Conservation (phyloP, 2,888 invertebrate genomes). For the Lasioglossum calceatum region DNA sequence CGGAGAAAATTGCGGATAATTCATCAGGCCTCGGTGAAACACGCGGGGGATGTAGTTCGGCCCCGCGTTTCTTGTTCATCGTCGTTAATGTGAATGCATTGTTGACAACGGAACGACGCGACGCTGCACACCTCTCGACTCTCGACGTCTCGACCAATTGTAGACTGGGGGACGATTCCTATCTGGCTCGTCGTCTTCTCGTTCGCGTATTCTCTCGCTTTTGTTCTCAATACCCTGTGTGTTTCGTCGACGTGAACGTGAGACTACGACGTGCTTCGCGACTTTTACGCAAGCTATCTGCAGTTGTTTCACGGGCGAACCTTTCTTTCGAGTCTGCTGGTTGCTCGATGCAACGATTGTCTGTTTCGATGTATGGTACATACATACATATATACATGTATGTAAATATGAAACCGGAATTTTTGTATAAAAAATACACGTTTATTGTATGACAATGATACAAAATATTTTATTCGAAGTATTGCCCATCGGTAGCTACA, state of each 20-base stretch:
- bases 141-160: background rate
- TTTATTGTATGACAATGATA: too few relatives aligned
- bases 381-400: too few relatives aligned
- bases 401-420: too few relatives aligned
- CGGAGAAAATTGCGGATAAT: slow-evolving; percentile 1
- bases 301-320: background rate
- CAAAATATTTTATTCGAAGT: too few relatives aligned
- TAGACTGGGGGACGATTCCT: background rate
- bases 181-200: background rate
- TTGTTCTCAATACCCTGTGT: background rate
- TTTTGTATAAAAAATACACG: too few relatives aligned
- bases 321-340: too few relatives aligned
- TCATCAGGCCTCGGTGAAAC: background rate
- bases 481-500: too few relatives aligned
- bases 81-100: background rate
- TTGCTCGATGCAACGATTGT: too few relatives aligned
- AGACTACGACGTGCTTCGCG: background rate
- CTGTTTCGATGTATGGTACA: too few relatives aligned
- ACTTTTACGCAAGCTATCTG: background rate
- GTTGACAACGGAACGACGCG: background rate
- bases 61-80: background rate
- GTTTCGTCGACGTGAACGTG: background rate
- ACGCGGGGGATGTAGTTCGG: background rate
- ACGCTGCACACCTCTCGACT: background rate
- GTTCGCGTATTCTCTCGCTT: background rate